Evolutionary conservation across 2,113 vertebrate species (phyloP), one percentile per base, ranked within the genome.

Genomic region (Cryptoleucopteryx plumbea): DNA sequence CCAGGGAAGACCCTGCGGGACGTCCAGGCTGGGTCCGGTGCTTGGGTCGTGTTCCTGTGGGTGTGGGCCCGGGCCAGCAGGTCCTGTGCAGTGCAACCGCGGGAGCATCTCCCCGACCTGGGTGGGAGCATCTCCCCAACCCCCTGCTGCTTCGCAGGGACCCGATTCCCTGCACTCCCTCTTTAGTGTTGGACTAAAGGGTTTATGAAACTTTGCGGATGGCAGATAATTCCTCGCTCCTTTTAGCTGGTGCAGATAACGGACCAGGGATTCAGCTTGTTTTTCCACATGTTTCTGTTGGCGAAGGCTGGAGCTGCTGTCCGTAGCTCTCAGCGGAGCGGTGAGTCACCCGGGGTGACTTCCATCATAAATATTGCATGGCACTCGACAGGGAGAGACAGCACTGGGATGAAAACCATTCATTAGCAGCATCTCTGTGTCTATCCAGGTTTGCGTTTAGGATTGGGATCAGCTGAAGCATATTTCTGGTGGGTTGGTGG

Each of bases 61-160:
- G 13, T 26, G 17, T 25, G 31, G 20, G 10, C 31, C 25, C 10
- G 38, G 27, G 23, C 38, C 47, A n/a, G 32, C 62, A n/a, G 42
- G 21, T 16, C 27, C 21, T 1, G 0, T 3, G 48, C 8, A 6
- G 27, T 12, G 36, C 70, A 34, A 1, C 36, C 29, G 21, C 0
- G 0, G 23, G 42, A 80, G 32, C 50, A 27, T 67, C 43, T 38
- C 27, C 53, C 31, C 0, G 3, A 11, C 59, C 11, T 17, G 50
- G 42, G 13, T n/a, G 20, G 59, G 32, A 38, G 45, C 61, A 38
- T 53, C 82, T 53, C 19, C 19, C 56, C 1, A 2, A 1, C n/a
- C 56, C 58, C 18, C 67, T 75, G 36, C 34, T 40, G 62, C 68
- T 75, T 48, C 0, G 1, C 0, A 1, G 55, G 36, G 36, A 70